Evolutionary conservation across 1,140 invertebrate genomes (phyloP), one percentile per base, ranked within the genome.

Genomic region (Brachionus sp.): DNA sequence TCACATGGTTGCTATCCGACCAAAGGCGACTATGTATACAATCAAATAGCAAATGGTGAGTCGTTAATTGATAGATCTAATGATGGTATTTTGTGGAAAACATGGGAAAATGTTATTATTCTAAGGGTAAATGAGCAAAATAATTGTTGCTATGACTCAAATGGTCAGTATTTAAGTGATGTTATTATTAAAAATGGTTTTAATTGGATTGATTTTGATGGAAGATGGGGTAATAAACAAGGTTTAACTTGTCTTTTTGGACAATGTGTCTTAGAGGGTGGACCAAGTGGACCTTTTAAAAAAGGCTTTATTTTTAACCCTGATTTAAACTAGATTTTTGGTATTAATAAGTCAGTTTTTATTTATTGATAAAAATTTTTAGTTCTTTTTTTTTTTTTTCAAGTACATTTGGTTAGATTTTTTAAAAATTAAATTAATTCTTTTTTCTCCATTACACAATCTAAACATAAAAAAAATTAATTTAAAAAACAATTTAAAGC

Each of bases 201-300:
- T 46, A 75, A 75, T 75, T 75, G 70, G 70, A 75, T 75, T 13
- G 70, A 75, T 25, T 75, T 46, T 46, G 4, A 25, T 13, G 70
- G 70, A 10, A 25, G n/a, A 25, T 75, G 70, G 70, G 70, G 70
- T 42, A 75, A 75, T 25, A 75, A 46, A 46, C 5, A 46, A 75
- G 70, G 70, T 13, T 19, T 23, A 19, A 75, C 70, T 46, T 75
- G 70, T 46, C 12, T 46, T 10, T 75, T 75, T 75, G 70, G 70
- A 16, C 70, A 75, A 25, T 75, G 70, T 75, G 70, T 75, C 6
- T n/a, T 75, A 12, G 70, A 75, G 44, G 70, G 70, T 75, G 70
- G 70, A 44, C 70, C 70, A 75, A 75, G 70, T 46, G 70, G 70
- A 25, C 37, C 39, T 25, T 75, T 75, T 19, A 75, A 75, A 75